Percentiles rank a stretch among this genome's conserved stretches.
Evolutionary conservation across 2,113 vertebrate species (phyloP).

Genomic region (Nibea albiflora): DNA sequence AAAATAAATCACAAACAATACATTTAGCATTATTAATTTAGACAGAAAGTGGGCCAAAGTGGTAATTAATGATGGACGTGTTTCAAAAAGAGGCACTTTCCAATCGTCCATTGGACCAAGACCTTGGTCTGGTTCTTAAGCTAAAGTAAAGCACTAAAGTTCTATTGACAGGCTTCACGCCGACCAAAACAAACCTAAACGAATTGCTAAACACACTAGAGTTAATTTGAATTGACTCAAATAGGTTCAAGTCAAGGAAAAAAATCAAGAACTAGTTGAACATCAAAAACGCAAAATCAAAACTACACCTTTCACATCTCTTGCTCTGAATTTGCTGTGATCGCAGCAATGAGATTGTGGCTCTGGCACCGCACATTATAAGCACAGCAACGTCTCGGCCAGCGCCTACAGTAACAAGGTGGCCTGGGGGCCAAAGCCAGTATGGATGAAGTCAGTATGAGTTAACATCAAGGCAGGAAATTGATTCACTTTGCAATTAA

Average conservation of each 20-base stretch:
- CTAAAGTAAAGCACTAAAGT: not conserved
- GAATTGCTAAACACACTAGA: not conserved
- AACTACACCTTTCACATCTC: not conserved
- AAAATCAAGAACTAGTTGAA: not conserved
- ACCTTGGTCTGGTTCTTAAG: not conserved
- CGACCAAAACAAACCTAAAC: not conserved
- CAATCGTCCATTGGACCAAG: not conserved
- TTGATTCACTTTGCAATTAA: constrained; percentile 59
- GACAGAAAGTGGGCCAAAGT: too few relatives aligned
- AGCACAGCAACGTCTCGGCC: not conserved
- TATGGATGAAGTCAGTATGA: constrained; percentile 46
- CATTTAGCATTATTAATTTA: not conserved
- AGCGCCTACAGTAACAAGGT: not conserved
- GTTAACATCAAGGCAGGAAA: constrained; percentile 60
- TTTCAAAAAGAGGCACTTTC: not conserved
- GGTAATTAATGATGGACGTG: not conserved
- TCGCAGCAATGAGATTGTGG: not conserved
- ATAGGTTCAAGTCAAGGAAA: not conserved
- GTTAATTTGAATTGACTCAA: not conserved
- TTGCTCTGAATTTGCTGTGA: not conserved
- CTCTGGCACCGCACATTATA: not conserved
- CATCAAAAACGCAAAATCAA: not conserved
- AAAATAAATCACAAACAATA: not conserved
- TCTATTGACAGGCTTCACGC: not conserved
- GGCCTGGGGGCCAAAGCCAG: constrained; percentile 15